phyloP scores from a whole-genome alignment of 2,113 vertebrate species.

The Hyla sarda region DNA sequence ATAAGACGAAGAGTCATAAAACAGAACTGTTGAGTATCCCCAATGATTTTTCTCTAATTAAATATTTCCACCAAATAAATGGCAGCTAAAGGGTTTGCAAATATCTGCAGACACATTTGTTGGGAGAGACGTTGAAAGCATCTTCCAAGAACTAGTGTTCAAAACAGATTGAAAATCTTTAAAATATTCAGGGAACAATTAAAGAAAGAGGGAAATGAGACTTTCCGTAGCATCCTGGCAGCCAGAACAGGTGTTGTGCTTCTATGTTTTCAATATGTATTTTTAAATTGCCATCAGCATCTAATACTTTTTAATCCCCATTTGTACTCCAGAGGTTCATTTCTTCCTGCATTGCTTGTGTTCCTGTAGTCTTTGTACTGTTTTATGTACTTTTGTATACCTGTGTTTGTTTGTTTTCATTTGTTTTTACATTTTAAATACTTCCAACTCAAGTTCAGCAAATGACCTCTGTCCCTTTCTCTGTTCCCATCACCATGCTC shows the following conservation, averaged over 20 bases:
- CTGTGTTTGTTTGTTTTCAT: neutral
- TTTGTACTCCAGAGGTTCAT: neutral
- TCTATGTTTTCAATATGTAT: neutral
- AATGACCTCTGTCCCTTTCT: neutral
- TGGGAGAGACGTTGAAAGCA: neutral
- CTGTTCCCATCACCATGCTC: neutral
- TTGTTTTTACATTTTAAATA: neutral
- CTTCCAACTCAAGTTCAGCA: neutral
- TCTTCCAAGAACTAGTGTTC: neutral
- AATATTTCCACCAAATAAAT: conserved; percentile 29
- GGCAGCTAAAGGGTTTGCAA: neutral
- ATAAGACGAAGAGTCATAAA: neutral
- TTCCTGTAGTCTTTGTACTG: neutral
- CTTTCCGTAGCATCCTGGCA: neutral
- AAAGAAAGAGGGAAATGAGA: neutral
- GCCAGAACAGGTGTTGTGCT: neutral
- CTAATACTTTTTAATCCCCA: neutral
- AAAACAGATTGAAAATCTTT: neutral
- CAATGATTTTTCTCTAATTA: conserved; percentile 41
- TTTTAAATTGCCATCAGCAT: neutral
- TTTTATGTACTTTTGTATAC: neutral
- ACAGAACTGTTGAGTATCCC: conserved; percentile 29
- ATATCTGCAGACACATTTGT: neutral
- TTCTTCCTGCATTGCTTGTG: neutral
- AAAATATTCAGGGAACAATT: neutral